These are phyloP conservation scores for Ataeniobius toweri DNA, from an alignment of 2,797 vertebrate genomes.

Conservation along the genomic window DNA sequence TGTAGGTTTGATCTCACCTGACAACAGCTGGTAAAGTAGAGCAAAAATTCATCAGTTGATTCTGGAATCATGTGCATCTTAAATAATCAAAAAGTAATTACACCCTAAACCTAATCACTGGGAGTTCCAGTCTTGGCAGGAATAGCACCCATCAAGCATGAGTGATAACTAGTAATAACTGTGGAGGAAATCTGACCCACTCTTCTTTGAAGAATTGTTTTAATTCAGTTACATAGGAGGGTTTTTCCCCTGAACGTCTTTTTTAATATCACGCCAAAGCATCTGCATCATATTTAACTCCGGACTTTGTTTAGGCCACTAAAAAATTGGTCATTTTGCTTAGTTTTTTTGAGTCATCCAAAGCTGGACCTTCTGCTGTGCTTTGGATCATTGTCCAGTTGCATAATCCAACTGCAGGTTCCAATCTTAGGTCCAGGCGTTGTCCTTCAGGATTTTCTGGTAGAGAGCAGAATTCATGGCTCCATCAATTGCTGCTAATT, in stretches of 20 bases:
- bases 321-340: no score
- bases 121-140: no score
- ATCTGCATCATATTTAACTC: background rate
- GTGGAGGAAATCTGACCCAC: background rate
- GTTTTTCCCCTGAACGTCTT: background rate
- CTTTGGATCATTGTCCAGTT: background rate
- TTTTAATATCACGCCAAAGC: background rate
- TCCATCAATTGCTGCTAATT: no score
- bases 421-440: no score
- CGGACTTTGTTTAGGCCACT: background rate
- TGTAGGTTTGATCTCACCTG: conserved; percentile 24
- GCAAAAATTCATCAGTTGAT: background rate
- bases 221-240: background rate
- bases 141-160: background rate
- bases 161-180: background rate
- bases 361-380: background rate
- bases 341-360: no score
- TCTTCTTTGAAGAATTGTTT: background rate
- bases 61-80: background rate
- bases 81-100: no score
- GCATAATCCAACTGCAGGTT: no score
- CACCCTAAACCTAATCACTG: no score
- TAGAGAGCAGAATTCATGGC: no score
- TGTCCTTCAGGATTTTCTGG: background rate
- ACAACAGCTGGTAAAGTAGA: background rate